A percentile compares a stretch with the other conserved stretches of the same genome.
Evolutionary conservation across 1,140 invertebrate species (phyloP).

Genomic region (Holotrichia oblita): DNA sequence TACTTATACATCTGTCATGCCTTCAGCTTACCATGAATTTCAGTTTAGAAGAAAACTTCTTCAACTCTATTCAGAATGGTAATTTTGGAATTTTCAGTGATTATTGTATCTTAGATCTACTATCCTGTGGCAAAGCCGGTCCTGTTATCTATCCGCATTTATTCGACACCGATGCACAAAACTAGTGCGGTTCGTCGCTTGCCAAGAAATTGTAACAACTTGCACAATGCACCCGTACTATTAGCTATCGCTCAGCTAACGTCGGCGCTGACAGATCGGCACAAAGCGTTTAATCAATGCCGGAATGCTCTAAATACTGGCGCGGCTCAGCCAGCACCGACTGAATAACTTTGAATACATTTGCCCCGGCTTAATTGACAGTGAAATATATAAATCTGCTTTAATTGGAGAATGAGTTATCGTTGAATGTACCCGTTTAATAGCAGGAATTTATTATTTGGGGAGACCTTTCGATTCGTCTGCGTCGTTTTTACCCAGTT

Average conservation of each 20-base stretch:
- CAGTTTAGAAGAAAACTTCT: too few relatives aligned
- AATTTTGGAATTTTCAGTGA: too few relatives aligned
- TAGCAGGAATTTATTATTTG: slow-evolving; percentile 33
- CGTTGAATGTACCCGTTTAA: background rate
- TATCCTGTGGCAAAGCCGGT: background rate
- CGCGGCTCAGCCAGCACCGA: slow-evolving; percentile 10
- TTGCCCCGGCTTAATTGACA: slow-evolving; percentile 38
- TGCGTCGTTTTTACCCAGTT: background rate
- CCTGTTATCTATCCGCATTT: background rate
- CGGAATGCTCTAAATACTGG: slow-evolving; percentile 7
- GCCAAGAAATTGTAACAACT: slow-evolving; percentile 19
- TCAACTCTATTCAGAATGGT: too few relatives aligned
- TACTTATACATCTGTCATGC: too few relatives aligned
- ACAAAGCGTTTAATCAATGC: slow-evolving; percentile 29
- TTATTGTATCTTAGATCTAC: background rate
- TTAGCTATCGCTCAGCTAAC: slow-evolving; percentile 18
- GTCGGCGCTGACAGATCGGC: slow-evolving; percentile 20
- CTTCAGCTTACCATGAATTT: too few relatives aligned
- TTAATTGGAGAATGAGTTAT: slow-evolving; percentile 39
- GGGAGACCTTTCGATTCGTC: slow-evolving; percentile 7
- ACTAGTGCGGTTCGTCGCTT: slow-evolving; percentile 4
- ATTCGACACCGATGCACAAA: background rate
- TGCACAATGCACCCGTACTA: slow-evolving; percentile 27
- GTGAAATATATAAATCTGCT: slow-evolving; percentile 39
- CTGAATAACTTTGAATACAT: slow-evolving; percentile 24